Evolutionary conservation across 2,113 vertebrate genomes (phyloP).

Genomic region (Pagrus major): DNA sequence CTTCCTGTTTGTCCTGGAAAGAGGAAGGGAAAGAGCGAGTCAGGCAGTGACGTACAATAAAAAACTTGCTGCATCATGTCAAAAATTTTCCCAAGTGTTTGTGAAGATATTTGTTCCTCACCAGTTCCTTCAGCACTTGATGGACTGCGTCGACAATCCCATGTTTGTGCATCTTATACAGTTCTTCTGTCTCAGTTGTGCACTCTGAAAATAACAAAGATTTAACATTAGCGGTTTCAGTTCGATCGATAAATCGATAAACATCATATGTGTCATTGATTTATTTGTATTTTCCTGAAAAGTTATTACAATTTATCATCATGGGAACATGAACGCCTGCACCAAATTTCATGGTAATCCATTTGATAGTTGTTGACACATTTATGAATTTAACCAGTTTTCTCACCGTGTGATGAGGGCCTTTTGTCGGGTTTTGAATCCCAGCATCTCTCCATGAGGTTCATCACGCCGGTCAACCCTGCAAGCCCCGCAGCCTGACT

Average conservation of each 20-base stretch:
- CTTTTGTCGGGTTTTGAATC: neutral
- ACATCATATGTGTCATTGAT: no score
- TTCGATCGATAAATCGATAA: no score
- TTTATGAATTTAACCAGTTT: no score
- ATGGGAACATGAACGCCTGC: no score
- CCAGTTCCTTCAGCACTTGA: conserved; percentile 69
- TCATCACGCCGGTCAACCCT: conserved; percentile 30
- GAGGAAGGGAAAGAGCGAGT: conserved; percentile 49
- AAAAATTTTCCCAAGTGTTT: neutral
- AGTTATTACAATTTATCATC: no score
- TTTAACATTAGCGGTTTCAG: neutral
- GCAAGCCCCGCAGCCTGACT: neutral
- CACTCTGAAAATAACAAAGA: conserved; percentile 62
- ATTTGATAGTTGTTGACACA: no score
- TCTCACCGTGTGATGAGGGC: conserved; percentile 70
- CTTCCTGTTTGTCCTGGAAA: conserved; percentile 45
- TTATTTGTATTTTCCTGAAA: no score
- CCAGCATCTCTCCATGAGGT: conserved; percentile 80
- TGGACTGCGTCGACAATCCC: conserved; percentile 46
- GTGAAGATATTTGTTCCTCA: conserved; percentile 30
- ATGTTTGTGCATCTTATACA: conserved; percentile 67
- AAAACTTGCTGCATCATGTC: conserved; percentile 1
- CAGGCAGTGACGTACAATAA: neutral
- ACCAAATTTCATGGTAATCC: no score
- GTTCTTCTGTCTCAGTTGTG: conserved; percentile 54